Conservation (phyloP, 2,113 vertebrate genomes). For the Antennarius striatus region DNA sequence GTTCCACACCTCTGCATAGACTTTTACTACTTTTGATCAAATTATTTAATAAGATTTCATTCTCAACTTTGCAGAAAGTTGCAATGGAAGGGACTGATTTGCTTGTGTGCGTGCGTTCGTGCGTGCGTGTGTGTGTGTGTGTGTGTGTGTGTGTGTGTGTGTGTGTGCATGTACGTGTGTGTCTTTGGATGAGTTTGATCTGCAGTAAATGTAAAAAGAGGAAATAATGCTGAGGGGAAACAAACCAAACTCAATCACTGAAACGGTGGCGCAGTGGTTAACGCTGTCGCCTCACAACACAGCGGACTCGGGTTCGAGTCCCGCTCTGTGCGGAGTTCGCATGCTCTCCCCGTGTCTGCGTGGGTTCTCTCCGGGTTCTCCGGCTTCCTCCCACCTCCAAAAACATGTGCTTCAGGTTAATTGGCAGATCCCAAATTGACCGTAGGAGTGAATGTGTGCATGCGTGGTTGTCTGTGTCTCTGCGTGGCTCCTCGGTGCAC, state of each 20-base stretch:
- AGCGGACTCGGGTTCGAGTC: too few relatives aligned
- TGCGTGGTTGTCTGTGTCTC: too few relatives aligned
- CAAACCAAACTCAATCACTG: conserved; percentile 10
- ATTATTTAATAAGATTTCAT: conserved; percentile 48
- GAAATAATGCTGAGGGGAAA: background rate
- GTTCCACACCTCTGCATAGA: conserved; percentile 34
- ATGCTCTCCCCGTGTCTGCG: too few relatives aligned
- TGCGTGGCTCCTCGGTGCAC: too few relatives aligned
- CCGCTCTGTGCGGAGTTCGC: too few relatives aligned
- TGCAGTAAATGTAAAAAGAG: conserved; percentile 7
- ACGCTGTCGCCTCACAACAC: background rate
- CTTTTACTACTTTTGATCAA: conserved; percentile 38
- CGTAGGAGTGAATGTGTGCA: too few relatives aligned
- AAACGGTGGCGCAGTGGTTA: background rate
- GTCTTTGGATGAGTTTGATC: conserved; percentile 28
- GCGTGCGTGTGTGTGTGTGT: background rate
- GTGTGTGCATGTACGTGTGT: conserved; percentile 3
- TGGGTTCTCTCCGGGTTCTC: too few relatives aligned
- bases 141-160: conserved; percentile 4
- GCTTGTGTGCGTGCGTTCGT: background rate
- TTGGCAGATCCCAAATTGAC: too few relatives aligned
- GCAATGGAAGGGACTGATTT: too few relatives aligned
- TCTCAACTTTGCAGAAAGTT: conserved; percentile 26
- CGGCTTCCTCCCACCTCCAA: too few relatives aligned
- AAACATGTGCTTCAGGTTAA: too few relatives aligned